These are phyloP conservation scores for Drosophila guanche DNA, from an alignment of 1,140 invertebrate genomes.

Conservation along the genomic window DNA sequence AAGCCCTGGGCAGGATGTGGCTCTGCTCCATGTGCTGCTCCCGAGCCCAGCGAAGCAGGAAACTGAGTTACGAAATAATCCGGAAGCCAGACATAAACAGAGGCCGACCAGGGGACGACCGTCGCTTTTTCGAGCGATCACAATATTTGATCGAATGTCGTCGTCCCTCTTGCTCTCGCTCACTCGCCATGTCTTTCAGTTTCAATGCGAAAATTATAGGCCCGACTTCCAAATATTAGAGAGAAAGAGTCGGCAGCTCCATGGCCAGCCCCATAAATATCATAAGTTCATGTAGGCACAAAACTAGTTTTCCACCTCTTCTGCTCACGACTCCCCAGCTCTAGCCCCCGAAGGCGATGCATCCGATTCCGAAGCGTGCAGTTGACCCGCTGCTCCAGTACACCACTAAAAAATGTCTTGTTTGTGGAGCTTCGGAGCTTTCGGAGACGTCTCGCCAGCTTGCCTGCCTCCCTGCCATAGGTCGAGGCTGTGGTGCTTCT, in stretches of 20 bases:
- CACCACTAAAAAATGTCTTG: constrained; percentile 16
- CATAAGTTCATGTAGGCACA: constrained; percentile 31
- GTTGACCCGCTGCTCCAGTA: constrained; percentile 49
- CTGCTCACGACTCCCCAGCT: not conserved
- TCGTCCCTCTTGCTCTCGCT: constrained; percentile 11
- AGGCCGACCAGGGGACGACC: too few relatives aligned
- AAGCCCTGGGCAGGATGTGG: constrained; percentile 8
- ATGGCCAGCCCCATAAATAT: constrained; percentile 18
- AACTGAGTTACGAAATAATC: constrained; percentile 5
- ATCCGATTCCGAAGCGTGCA: constrained; percentile 1
- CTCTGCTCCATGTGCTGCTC: not conserved
- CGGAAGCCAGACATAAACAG: not conserved
- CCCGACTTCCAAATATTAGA: not conserved
- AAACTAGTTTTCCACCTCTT: constrained; percentile 28
- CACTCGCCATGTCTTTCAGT: not conserved
- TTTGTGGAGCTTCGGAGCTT: not conserved
- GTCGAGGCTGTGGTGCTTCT: constrained; percentile 37
- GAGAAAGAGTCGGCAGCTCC: not conserved
- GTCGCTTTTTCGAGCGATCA: too few relatives aligned
- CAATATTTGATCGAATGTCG: constrained; percentile 16
- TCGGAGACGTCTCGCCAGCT: not conserved
- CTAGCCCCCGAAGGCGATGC: not conserved
- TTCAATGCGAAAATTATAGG: constrained; percentile 13
- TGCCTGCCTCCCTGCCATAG: constrained; percentile 16
- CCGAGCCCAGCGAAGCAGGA: constrained; percentile 7